Base-by-base conservation (phyloP, 2,888 invertebrate species). In the Drosophila birchii region DNA sequence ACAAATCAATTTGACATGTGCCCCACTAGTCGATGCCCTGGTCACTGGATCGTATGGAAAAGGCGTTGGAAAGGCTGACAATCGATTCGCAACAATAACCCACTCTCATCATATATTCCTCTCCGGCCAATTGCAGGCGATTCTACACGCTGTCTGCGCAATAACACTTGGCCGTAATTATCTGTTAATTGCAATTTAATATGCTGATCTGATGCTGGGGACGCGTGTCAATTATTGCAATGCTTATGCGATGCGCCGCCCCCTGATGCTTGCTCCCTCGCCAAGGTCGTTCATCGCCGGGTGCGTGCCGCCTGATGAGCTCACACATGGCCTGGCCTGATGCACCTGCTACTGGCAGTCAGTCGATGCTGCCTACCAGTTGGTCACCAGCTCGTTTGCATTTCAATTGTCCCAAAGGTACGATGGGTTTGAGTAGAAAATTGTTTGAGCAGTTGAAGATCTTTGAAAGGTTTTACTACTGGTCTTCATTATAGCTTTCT, bases 1-100 rank as follows among this genome's bases (percentile, higher is more conserved):
- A 44, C 78, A 82, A 85, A 85, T 85, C 86, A 78, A 82, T 83
- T 80, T 88, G 88, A 86, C 88, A 86, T 75, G 74, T 84, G 80
- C 74, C 61, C 66, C 78, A 69, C 62, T 58, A 49, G 61, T 8
- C 62, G 29, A 20, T 43, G 53, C 70, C 51, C 64, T 70, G 76
- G 47, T 72, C 77, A 79, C 66, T 38, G 54, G 41, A 39, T 26
- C 59, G 49, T 71, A 60, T 63, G 60, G 54, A 62, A 68, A 61
- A 64, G 16, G 32, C 41, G 6, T 49, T 41, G 26, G 16, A 62
- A 41, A 44, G 16, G 32, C 39, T 44, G 57, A 23, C 45, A 53
- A 16, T 36, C 56, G 41, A 43, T 56, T 26, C 34, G 23, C 39
- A 39, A 20, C 67, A 34, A 67, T 56, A 45, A 55, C 38, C 44